Base-by-base conservation (phyloP, 2,797 vertebrate genomes). In the Characodon lateralis region DNA sequence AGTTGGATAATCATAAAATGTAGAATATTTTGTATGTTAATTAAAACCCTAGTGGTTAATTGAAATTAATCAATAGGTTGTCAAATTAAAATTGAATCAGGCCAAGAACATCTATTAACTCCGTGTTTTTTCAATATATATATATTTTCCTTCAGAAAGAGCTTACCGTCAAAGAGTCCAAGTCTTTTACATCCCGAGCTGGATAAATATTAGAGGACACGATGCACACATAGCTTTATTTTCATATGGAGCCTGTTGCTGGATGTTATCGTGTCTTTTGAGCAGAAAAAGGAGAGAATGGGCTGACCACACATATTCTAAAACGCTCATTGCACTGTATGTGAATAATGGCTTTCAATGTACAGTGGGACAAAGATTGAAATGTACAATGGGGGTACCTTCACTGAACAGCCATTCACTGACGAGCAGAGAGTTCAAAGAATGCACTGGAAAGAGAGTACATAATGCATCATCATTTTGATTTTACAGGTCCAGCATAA, bases 281-380 rank as follows among this genome's bases (percentile, higher is more conserved):
- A 89, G 78, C 85, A 78, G 76, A 77, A 83, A 84, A 84, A 75
- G 76, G 79, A 74, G 78, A 87, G 91, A 94, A 94, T 87, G 79
- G 92, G 90, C 94, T 93, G 93, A 93, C 89, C 89, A 87, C 89
- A 94, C 92, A 93, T 92, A 93, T 94, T 92, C 89, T 84, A 91
- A 92, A 94, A 93, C 84, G 61, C 76, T 87, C 81, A 89, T 93
- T 91, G 90, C 91, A 93, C 90, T 90, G 92, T 92, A 90, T 87
- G 88, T 74, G 87, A 90, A 95, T 94, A 93, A 94, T 94, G 88
- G 88, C 89, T 87, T 91, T 89, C 87, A 92, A 91, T 94, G 92
- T 95, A 95, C 92, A 94, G 90, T 94, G 90, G 83, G 89, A 95
- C 94, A 95, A 94, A 93, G 92, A 94, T 93, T 91, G 87, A 92